phyloP scores from a whole-genome alignment of 1,140 invertebrate species.

The Drosophila rhopaloa region DNA sequence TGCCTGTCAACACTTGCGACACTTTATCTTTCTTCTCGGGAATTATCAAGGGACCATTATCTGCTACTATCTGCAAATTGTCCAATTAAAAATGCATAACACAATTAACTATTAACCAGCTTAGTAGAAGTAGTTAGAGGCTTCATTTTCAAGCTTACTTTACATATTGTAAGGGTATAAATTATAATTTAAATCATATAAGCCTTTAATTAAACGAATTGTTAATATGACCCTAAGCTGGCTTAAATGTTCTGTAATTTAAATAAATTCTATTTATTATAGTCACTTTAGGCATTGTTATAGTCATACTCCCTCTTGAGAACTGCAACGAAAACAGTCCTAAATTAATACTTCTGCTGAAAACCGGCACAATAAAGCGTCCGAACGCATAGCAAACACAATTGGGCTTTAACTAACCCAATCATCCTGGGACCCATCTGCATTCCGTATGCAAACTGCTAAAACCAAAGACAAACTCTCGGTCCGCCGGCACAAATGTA shows the following conservation, averaged over 20 bases:
- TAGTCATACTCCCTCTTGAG: background rate
- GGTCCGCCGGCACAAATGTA: constrained; percentile 47
- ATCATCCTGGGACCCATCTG: constrained; percentile 33
- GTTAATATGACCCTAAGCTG: background rate
- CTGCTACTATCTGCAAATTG: constrained; percentile 7
- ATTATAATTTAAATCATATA: too few relatives aligned
- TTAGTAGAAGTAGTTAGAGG: too few relatives aligned
- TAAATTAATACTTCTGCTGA: constrained; percentile 23
- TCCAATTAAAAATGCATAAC: constrained; percentile 5
- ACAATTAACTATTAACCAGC: background rate
- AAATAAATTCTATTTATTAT: background rate
- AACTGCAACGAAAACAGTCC: constrained; percentile 2
- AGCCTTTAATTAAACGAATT: too few relatives aligned
- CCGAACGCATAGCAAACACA: constrained; percentile 44
- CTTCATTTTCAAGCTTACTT: background rate
- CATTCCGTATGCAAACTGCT: constrained; percentile 43
- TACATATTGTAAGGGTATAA: too few relatives aligned
- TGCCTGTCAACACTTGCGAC: constrained; percentile 18
- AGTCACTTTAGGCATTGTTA: background rate
- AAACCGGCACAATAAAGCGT: constrained; percentile 9
- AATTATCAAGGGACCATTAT: background rate
- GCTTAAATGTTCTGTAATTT: background rate
- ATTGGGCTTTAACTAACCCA: constrained; percentile 61
- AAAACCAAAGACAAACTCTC: constrained; percentile 30
- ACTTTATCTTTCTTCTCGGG: constrained; percentile 4